phyloP scores from a whole-genome alignment of 2,888 invertebrate species.

The Seladonia tumulorum region DNA sequence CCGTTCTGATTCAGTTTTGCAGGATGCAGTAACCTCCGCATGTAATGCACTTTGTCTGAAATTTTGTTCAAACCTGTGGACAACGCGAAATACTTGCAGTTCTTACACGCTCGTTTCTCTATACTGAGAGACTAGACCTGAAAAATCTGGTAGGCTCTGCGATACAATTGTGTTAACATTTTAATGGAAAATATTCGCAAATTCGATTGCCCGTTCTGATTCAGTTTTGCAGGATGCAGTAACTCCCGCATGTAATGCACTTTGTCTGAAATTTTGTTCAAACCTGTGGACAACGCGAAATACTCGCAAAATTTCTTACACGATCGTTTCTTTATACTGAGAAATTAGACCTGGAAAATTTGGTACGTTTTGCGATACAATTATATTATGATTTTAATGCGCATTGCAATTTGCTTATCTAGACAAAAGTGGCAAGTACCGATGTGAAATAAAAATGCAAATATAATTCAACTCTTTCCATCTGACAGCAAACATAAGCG shows the following conservation, averaged over 20 bases:
- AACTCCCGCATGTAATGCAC: too few relatives aligned
- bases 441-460: too few relatives aligned
- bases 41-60: neutral
- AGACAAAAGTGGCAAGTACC: too few relatives aligned
- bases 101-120: too few relatives aligned
- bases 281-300: neutral
- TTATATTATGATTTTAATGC: too few relatives aligned
- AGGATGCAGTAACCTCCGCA: neutral
- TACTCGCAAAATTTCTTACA: neutral
- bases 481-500: too few relatives aligned
- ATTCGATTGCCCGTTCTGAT: constrained; percentile 7
- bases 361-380: neutral
- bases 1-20: neutral
- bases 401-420: too few relatives aligned
- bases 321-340: too few relatives aligned
- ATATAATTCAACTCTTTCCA: too few relatives aligned
- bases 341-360: neutral
- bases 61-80: neutral
- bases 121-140: too few relatives aligned
- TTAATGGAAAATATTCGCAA: constrained; percentile 11
- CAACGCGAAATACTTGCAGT: neutral
- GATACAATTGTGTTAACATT: too few relatives aligned
- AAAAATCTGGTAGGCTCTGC: neutral
- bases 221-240: neutral
- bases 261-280: neutral